These are phyloP conservation scores for Latheticus oryzae DNA, from an alignment of 2,888 invertebrate genomes.

Conservation along the genomic window DNA sequence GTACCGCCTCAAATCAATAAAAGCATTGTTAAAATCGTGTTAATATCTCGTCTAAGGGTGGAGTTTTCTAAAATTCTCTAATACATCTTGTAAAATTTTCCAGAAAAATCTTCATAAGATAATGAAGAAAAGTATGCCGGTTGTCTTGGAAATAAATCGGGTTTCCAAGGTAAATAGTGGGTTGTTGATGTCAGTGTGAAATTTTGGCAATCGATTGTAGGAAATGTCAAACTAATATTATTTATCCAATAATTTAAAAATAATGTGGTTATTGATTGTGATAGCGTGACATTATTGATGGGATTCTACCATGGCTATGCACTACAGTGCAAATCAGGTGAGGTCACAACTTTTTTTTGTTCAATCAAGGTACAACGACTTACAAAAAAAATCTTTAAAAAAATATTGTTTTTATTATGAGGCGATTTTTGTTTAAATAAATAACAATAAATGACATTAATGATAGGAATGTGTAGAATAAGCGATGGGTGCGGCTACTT, in stretches of 20 bases:
- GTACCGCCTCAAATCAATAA: conserved; percentile 24
- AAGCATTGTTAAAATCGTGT: conserved; percentile 22
- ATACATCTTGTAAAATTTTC: conserved; percentile 7
- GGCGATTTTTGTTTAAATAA: conserved; percentile 17
- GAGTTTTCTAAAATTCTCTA: conserved; percentile 11
- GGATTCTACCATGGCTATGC: conserved; percentile 10
- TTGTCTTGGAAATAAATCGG: conserved; percentile 29
- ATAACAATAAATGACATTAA: conserved; percentile 20
- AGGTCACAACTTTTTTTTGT: conserved; percentile 16
- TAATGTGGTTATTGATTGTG: conserved; percentile 27
- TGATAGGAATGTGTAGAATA: conserved; percentile 10
- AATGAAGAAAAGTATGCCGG: conserved; percentile 9
- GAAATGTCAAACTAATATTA: conserved; percentile 15
- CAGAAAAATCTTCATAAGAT: conserved; percentile 4
- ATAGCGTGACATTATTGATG: conserved; percentile 19
- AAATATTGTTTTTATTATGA: conserved; percentile 20
- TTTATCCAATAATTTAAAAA: conserved; percentile 25
- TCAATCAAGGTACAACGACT: neutral
- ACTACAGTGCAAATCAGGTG: conserved; percentile 29
- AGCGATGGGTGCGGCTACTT: conserved; percentile 43
- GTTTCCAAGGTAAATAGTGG: conserved; percentile 27
- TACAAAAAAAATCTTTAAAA: neutral
- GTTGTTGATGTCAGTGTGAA: conserved; percentile 27
- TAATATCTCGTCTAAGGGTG: conserved; percentile 16
- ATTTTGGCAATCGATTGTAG: conserved; percentile 30